phyloP scores from a whole-genome alignment of 2,797 vertebrate species.

The Amblyopsis hoosieri region DNA sequence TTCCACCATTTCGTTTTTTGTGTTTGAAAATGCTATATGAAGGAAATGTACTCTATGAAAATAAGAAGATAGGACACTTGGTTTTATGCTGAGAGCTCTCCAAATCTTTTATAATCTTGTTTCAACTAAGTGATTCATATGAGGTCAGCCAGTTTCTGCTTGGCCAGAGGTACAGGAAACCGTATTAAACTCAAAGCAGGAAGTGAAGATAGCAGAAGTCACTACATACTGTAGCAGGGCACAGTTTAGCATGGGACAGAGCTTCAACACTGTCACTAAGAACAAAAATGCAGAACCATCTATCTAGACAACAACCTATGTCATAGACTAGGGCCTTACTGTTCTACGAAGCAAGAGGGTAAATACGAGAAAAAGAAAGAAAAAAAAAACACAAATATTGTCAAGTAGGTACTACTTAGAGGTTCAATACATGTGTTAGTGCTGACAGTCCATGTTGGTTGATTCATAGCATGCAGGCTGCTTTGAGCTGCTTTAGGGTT shows the following conservation, averaged over 20 bases:
- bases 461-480: not conserved
- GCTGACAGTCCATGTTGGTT: not conserved
- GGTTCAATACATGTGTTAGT: not conserved
- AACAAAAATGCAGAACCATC: not conserved
- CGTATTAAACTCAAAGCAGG: conserved; percentile 63
- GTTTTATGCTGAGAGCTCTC: not conserved
- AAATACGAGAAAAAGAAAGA: too few relatives aligned
- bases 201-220: conserved; percentile 70
- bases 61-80: too few relatives aligned
- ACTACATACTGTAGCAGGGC: conserved; percentile 55
- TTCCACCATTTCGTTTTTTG: too few relatives aligned
- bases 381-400: too few relatives aligned
- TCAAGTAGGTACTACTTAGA: too few relatives aligned
- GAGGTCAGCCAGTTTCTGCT: conserved; percentile 65
- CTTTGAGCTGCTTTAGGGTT: too few relatives aligned
- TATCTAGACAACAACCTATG: not conserved
- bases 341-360: too few relatives aligned
- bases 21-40: too few relatives aligned
- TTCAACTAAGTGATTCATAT: conserved; percentile 33
- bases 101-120: conserved; percentile 45
- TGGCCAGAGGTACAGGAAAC: conserved; percentile 68
- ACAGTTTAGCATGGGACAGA: conserved; percentile 34
- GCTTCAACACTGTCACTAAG: conserved; percentile 16
- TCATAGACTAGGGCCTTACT: too few relatives aligned
- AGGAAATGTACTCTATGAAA: too few relatives aligned